Base-by-base conservation (phyloP, 2,797 vertebrate species). In the Botia almorhae region DNA sequence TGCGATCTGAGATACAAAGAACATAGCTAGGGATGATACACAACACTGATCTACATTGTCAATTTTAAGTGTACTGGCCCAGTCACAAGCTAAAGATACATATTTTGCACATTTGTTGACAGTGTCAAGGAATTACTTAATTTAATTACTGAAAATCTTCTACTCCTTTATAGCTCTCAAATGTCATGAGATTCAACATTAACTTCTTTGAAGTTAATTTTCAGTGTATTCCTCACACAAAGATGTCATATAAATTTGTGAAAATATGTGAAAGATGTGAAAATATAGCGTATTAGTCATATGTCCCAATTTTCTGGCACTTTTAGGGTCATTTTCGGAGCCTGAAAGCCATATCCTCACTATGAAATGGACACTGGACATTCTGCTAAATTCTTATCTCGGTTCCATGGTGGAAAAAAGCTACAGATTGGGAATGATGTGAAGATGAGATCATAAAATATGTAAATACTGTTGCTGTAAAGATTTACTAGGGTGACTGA, bases 1-100 rank as follows among this genome's bases (percentile, higher is more conserved):
- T 97, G 12, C 97, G 96, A 85, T 99, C 98, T 99, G 89, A 83
- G 79, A 64, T 69, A 46, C 43, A 76, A 69, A 60, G 75, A 55
- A 69, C 46, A 51, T 72, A 71, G 39, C 55, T 33, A 48, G 21
- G n/a, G 23, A 80, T 12, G 61, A 17, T 65, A 63, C 11, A 39
- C 0, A 21, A 3, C 19, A 56, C n/a, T 56, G 53, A 50, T 50
- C 48, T 50, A 50, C 14, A 50, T 6, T 39, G 36, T 39, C 36
- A 39, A 39, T 39, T 39, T 7, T 8, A 39, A 7, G 7, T 8
- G 7, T 7, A 39, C 36, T 39, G 36, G 7, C 36, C 6, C 36
- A 7, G 36, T 39, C 36, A 39, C 5, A 39, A 1, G 6, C 36
- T 39, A 7, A 39, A 39, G 36, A 8, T 46, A 46, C 10, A 46